These are phyloP conservation scores for Chamaedrilus cognettii DNA, from an alignment of 2,888 invertebrate species.

Conservation along the genomic window DNA sequence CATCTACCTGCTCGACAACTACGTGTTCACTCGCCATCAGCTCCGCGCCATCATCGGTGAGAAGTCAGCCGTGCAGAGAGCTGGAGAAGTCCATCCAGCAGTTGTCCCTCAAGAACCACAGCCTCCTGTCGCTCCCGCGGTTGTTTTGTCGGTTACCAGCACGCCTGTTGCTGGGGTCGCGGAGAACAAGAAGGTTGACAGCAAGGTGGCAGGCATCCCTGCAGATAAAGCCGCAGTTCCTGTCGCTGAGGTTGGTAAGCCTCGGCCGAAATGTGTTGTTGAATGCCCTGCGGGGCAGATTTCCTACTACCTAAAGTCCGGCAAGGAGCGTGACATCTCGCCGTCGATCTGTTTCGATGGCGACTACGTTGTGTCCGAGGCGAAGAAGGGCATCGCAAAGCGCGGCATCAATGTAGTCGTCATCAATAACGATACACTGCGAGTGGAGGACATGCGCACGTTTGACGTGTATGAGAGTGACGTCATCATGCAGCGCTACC, in stretches of 20 bases:
- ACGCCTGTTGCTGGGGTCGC: no score
- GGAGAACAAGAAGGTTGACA: not conserved
- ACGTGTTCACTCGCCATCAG: not conserved
- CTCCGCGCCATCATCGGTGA: not conserved
- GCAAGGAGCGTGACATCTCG: conserved; percentile 31
- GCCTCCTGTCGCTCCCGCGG: not conserved
- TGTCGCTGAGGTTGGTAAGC: not conserved
- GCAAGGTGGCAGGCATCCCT: not conserved
- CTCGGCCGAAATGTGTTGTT: not conserved
- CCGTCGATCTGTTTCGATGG: conserved; percentile 41
- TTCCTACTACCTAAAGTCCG: conserved; percentile 36
- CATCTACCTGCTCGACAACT: conserved; percentile 2
- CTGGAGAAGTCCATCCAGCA: not conserved
- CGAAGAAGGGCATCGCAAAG: conserved; percentile 43
- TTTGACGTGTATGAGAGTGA: conserved; percentile 57
- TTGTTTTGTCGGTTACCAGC: no score
- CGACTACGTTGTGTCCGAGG: conserved; percentile 19
- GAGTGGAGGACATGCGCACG: conserved; percentile 43
- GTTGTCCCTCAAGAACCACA: not conserved
- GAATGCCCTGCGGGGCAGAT: conserved; percentile 33
- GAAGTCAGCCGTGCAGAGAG: not conserved
- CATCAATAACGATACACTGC: conserved; percentile 45
- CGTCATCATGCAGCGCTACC: conserved; percentile 45
- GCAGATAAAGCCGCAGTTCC: not conserved
- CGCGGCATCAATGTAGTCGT: conserved; percentile 52